A percentile compares a stretch with the other conserved stretches of the same genome.
These are phyloP conservation scores for Daubentonia madagascariensis DNA, from an alignment of 2,113 vertebrate species.

Conservation along the genomic window DNA sequence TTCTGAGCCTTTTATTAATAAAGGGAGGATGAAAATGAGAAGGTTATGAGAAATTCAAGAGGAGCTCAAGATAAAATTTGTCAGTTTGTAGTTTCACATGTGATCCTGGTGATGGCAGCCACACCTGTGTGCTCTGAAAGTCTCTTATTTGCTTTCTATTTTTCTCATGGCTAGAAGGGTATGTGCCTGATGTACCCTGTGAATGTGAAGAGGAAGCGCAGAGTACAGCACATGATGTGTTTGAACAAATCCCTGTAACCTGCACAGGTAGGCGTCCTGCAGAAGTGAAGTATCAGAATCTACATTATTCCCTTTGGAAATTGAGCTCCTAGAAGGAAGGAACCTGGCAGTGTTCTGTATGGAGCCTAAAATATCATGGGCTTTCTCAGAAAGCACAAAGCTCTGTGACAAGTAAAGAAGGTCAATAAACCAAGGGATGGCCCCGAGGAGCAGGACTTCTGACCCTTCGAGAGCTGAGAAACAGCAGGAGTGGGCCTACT, in stretches of 20 bases:
- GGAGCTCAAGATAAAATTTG: neutral
- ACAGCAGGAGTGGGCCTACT: neutral
- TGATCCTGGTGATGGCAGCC: neutral
- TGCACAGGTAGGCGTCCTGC: neutral
- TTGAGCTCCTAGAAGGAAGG: neutral
- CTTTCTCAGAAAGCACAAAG: constrained; percentile 4
- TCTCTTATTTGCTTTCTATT: neutral
- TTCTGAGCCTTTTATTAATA: neutral
- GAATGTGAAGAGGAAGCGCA: neutral
- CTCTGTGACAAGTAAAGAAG: neutral
- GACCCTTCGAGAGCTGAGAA: neutral
- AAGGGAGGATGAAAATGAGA: neutral
- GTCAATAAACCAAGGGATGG: neutral
- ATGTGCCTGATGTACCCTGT: neutral
- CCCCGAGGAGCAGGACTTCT: neutral
- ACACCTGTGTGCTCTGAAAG: neutral
- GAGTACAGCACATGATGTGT: neutral
- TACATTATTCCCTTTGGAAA: neutral
- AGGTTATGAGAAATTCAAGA: neutral
- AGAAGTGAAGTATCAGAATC: neutral
- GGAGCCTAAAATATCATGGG: neutral
- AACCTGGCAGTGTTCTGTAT: neutral
- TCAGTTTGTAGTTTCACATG: neutral
- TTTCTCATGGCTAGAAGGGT: neutral
- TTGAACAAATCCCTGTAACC: neutral